Conservation (phyloP, 2,113 vertebrate genomes). For the Nycticorax nycticorax region DNA sequence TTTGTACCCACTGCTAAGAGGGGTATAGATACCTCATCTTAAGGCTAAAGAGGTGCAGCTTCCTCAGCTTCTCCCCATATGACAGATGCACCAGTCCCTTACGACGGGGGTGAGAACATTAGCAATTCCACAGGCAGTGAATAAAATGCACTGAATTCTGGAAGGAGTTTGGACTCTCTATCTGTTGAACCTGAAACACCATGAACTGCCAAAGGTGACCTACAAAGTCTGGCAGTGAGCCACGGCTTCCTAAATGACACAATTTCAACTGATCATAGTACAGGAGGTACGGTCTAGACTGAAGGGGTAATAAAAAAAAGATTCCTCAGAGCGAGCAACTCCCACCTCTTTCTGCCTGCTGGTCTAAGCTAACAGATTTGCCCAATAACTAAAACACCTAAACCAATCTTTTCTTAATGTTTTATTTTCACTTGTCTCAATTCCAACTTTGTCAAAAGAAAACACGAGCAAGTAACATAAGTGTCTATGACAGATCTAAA, state of each 20-base stretch:
- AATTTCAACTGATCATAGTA: background rate
- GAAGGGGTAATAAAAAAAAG: background rate
- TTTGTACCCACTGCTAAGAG: background rate
- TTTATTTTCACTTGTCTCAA: background rate
- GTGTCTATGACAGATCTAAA: background rate
- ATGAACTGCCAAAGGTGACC: background rate
- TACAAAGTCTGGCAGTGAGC: background rate
- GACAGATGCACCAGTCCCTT: background rate
- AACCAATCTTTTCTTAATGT: background rate
- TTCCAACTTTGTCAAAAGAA: background rate
- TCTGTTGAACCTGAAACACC: background rate
- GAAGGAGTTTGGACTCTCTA: background rate
- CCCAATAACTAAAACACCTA: background rate
- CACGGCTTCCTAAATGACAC: background rate
- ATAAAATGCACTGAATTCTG: background rate
- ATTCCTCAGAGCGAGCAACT: background rate
- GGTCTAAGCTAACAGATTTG: background rate
- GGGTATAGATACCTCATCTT: background rate
- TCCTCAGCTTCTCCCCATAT: background rate
- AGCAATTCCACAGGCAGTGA: background rate
- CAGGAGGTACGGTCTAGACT: background rate
- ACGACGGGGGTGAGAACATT: rapidly evolving
- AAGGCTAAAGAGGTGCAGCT: background rate
- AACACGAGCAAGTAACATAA: background rate
- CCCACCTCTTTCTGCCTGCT: background rate